Conservation (phyloP, 1,140 invertebrate species). For the Coenobita brevimanus region DNA sequence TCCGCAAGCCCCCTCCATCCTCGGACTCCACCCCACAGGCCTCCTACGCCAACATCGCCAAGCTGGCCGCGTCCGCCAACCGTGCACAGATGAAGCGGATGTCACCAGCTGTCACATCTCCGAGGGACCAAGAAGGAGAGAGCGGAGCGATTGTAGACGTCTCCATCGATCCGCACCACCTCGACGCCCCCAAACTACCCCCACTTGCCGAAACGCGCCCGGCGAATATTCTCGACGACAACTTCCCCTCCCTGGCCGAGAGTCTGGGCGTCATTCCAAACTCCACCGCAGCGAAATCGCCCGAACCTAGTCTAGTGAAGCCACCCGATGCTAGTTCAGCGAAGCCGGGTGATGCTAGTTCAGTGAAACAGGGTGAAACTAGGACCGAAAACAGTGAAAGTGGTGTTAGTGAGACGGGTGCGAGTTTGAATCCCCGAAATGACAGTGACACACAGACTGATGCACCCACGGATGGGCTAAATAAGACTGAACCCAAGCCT, state of each 20-base stretch:
- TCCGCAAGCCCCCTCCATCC: conserved; percentile 67
- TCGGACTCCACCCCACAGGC: conserved; percentile 67
- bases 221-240: conserved; percentile 56
- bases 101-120: not conserved
- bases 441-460: too few species aligned
- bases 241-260: conserved; percentile 54
- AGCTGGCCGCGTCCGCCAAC: conserved; percentile 65
- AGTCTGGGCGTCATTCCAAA: conserved; percentile 38
- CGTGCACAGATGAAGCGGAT: conserved; percentile 64
- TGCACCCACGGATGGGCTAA: too few species aligned
- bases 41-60: conserved; percentile 69
- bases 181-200: conserved; percentile 1
- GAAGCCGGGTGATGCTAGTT: not conserved
- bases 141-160: not conserved
- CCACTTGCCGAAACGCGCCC: conserved; percentile 38
- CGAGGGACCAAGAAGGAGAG: not conserved
- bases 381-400: too few species aligned
- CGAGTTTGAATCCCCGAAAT: too few species aligned
- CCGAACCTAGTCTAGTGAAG: conserved; percentile 35
- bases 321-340: conserved; percentile 16
- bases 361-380: too few species aligned
- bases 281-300: conserved; percentile 35
- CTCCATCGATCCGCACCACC: too few species aligned
- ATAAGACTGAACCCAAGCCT: too few species aligned
- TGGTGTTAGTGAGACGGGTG: too few species aligned